Evolutionary conservation across 2,113 vertebrate species (phyloP).

Genomic region (Lepisosteus osseus): DNA sequence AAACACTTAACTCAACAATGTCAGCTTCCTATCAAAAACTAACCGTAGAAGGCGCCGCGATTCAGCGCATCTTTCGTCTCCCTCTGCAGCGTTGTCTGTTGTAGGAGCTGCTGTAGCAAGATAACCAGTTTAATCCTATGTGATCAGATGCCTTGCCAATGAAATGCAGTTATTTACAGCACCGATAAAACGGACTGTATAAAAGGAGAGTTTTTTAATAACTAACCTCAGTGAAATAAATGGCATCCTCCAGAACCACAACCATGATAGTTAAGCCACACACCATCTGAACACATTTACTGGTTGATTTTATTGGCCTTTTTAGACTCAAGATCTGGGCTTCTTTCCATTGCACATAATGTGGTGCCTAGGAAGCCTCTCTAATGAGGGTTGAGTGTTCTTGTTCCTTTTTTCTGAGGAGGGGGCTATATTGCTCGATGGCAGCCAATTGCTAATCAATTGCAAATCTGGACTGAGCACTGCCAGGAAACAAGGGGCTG

Average conservation of each 20-base stretch:
- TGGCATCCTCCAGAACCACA: slow-evolving; percentile 1
- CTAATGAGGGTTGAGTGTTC: slow-evolving; percentile 12
- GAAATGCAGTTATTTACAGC: too few relatives aligned
- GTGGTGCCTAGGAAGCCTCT: not conserved
- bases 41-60: too few relatives aligned
- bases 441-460: slow-evolving; percentile 13
- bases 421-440: not conserved
- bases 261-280: slow-evolving; percentile 1
- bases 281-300: slow-evolving; percentile 4
- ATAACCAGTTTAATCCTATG: too few relatives aligned
- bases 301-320: slow-evolving; percentile 10
- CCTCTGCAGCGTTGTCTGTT: too few relatives aligned
- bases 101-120: too few relatives aligned
- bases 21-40: too few relatives aligned
- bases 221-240: slow-evolving; percentile 7
- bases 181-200: too few relatives aligned
- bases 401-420: not conserved
- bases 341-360: not conserved
- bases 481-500: not conserved
- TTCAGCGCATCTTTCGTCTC: too few relatives aligned
- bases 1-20: too few relatives aligned
- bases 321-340: slow-evolving; percentile 13
- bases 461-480: slow-evolving; percentile 6
- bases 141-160: too few relatives aligned
- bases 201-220: slow-evolving; percentile 1